Conservation (phyloP, 2,113 vertebrate species). For the Calidris pygmaea region DNA sequence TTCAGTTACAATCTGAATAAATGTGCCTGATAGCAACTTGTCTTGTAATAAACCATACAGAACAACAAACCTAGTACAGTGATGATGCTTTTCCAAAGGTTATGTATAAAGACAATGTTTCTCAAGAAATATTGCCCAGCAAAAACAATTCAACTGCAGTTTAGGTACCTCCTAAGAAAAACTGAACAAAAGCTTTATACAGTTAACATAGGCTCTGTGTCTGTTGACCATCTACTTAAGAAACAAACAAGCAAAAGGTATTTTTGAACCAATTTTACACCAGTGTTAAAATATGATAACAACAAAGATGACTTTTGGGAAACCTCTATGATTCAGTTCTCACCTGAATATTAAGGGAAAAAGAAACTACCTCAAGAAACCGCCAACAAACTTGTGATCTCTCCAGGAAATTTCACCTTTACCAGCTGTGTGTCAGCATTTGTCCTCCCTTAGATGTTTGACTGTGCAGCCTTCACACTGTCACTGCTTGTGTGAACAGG, state of each 20-base stretch:
- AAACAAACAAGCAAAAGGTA: neutral
- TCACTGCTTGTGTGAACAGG: neutral
- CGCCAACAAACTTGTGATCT: neutral
- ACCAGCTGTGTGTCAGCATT: neutral
- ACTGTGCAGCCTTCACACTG: fast-evolving
- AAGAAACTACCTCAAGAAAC: neutral
- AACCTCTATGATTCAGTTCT: neutral
- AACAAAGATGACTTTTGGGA: neutral
- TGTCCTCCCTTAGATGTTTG: neutral
- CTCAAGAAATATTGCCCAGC: neutral
- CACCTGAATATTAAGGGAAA: neutral
- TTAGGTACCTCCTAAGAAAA: neutral
- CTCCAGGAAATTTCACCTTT: neutral
- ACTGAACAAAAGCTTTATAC: neutral
- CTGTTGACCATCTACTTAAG: neutral
- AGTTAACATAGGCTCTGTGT: neutral
- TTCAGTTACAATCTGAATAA: neutral
- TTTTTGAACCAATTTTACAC: neutral
- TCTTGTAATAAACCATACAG: neutral
- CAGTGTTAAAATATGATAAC: neutral
- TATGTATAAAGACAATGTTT: neutral
- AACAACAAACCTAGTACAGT: neutral
- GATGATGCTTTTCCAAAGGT: neutral
- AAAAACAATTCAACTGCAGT: neutral
- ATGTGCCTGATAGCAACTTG: neutral